Evolutionary conservation across 2,888 invertebrate species (phyloP).

Genomic region (Drosophila falleni): DNA sequence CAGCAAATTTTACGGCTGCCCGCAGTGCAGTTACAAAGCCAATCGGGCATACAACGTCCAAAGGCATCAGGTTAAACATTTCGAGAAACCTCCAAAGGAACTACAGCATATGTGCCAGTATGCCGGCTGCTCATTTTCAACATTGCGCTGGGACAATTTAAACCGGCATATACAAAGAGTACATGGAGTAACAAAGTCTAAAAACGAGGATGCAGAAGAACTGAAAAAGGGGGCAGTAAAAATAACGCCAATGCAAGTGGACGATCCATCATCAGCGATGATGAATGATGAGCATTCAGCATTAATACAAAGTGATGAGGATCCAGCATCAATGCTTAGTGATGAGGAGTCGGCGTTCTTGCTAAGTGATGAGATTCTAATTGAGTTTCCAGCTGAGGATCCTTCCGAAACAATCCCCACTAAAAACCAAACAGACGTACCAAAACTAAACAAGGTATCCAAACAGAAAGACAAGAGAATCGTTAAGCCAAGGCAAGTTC

Average conservation of each 20-base stretch:
- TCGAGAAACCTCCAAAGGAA: slow-evolving; percentile 46
- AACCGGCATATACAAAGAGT: slow-evolving; percentile 32
- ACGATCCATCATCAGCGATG: background rate
- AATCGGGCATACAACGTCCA: slow-evolving; percentile 50
- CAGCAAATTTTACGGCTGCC: slow-evolving; percentile 28
- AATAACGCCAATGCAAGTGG: background rate
- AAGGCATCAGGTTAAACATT: slow-evolving; percentile 40
- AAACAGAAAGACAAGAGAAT: slow-evolving; percentile 9
- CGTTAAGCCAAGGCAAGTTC: slow-evolving; percentile 32
- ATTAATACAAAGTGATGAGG: background rate
- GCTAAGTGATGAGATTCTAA: slow-evolving; percentile 2
- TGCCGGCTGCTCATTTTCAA: slow-evolving; percentile 34
- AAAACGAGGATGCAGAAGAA: background rate
- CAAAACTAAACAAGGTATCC: background rate
- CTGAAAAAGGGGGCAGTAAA: background rate
- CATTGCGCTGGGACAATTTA: slow-evolving; percentile 52
- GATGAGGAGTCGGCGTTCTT: background rate
- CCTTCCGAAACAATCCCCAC: background rate
- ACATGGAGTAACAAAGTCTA: slow-evolving; percentile 14
- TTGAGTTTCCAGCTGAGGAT: background rate
- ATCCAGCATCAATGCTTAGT: background rate
- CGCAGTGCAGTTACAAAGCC: slow-evolving; percentile 42
- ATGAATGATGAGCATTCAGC: background rate
- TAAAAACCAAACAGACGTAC: background rate
- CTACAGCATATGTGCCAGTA: slow-evolving; percentile 41